phyloP scores from a whole-genome alignment of 2,113 vertebrate species.

The Orthochromis malagaraziensis region DNA sequence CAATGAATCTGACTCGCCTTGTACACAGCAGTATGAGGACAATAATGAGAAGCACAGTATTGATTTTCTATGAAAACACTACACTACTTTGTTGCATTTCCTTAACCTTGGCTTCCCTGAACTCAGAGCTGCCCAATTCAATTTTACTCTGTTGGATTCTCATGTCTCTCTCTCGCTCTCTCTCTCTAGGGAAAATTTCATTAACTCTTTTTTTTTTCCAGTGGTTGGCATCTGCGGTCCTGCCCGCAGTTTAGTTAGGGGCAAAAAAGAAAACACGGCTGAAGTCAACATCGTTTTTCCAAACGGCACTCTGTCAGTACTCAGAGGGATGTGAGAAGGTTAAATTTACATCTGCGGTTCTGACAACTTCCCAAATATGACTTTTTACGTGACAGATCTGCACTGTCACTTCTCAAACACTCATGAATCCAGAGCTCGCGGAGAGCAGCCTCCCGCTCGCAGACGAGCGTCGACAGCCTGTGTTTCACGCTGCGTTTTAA shows the following conservation, averaged over 20 bases:
- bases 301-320: not conserved
- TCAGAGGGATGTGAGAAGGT: not conserved
- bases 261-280: not conserved
- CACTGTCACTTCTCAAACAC: conserved; percentile 21
- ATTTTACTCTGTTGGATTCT: conserved; percentile 36
- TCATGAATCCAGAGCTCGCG: not conserved
- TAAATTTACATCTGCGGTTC: not conserved
- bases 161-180: not conserved
- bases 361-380: not conserved
- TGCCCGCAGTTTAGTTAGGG: not conserved
- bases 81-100: conserved; percentile 58
- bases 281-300: not conserved
- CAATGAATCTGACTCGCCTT: conserved; percentile 6
- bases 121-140: conserved; percentile 43
- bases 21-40: conserved; percentile 29
- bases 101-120: conserved; percentile 48
- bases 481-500: conserved; percentile 44
- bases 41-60: conserved; percentile 57
- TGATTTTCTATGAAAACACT: conserved; percentile 62
- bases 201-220: conserved; percentile 26
- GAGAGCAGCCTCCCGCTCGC: not conserved
- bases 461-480: conserved; percentile 8
- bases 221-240: conserved; percentile 32
- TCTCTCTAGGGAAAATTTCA: conserved; percentile 28
- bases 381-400: conserved; percentile 4